Conservation (phyloP, 2,888 invertebrate species). For the Eupithecia exiguata region DNA sequence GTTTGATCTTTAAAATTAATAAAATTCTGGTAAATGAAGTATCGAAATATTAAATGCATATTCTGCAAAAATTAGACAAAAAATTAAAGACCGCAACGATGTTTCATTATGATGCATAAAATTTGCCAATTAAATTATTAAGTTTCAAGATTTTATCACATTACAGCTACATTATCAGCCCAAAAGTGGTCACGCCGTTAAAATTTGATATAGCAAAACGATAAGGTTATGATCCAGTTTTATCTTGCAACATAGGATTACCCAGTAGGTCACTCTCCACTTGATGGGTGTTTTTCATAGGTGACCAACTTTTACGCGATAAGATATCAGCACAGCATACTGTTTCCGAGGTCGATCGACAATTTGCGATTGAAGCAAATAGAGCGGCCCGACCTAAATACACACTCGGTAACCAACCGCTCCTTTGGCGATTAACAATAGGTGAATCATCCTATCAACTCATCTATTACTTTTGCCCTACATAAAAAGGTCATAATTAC, state of each 20-base stretch:
- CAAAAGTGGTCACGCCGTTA: slow-evolving; percentile 33
- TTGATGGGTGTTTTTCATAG: slow-evolving; percentile 42
- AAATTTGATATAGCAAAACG: slow-evolving; percentile 41
- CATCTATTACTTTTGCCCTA: slow-evolving; percentile 63
- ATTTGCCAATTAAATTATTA: not conserved
- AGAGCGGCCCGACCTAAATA: slow-evolving; percentile 80
- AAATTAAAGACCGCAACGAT: not conserved
- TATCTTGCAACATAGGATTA: slow-evolving; percentile 41
- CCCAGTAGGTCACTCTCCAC: slow-evolving; percentile 42
- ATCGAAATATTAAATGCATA: not conserved
- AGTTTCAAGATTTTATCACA: slow-evolving; percentile 4
- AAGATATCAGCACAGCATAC: slow-evolving; percentile 72
- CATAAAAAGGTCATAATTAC: slow-evolving; percentile 55
- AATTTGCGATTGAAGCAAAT: slow-evolving; percentile 79
- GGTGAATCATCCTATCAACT: slow-evolving; percentile 70
- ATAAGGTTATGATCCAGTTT: slow-evolving; percentile 43
- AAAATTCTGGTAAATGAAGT: not conserved
- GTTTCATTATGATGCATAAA: not conserved
- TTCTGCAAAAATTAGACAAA: not conserved
- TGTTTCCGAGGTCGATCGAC: slow-evolving; percentile 77
- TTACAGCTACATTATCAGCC: not conserved
- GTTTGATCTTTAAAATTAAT: not conserved
- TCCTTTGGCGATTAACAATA: slow-evolving; percentile 77
- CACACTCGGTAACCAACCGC: slow-evolving; percentile 71
- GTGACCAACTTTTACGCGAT: slow-evolving; percentile 63